phyloP scores from a whole-genome alignment of 2,888 invertebrate species.

The Folsomia manolachei region DNA sequence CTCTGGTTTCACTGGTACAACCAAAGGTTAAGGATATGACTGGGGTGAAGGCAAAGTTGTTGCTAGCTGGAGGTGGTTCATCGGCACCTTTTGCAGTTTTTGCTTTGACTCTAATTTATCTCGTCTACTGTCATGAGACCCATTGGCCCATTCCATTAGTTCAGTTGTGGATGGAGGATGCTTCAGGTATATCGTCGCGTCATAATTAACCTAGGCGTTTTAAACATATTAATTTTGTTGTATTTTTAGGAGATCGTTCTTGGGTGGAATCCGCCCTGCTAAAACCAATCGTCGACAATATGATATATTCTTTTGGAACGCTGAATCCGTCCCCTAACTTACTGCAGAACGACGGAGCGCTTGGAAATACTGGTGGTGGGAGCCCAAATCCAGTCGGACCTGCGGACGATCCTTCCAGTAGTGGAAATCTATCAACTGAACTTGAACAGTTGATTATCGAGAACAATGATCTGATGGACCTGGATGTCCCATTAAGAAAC shows the following conservation, averaged over 20 bases:
- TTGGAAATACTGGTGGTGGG: conserved; percentile 21
- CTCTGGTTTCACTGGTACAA: conserved; percentile 67
- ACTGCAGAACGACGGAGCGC: neutral
- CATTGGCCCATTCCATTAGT: conserved; percentile 37
- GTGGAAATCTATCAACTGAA: neutral
- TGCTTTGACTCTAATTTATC: conserved; percentile 31
- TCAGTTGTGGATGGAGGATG: conserved; percentile 84
- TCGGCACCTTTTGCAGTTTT: conserved; percentile 37
- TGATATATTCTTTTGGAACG: conserved; percentile 79
- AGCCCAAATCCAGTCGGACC: conserved; percentile 36
- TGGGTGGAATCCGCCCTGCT: conserved; percentile 94
- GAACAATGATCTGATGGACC: neutral
- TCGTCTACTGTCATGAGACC: conserved; percentile 22
- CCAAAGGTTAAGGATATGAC: conserved; percentile 33
- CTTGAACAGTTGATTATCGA: neutral
- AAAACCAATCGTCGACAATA: conserved; percentile 85
- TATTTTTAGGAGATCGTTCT: conserved; percentile 69
- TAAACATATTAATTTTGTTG: neutral
- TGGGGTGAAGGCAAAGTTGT: neutral
- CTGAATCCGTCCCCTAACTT: conserved; percentile 21
- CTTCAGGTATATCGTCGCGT: conserved; percentile 57
- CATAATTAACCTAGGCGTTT: neutral
- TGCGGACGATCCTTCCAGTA: conserved; percentile 21
- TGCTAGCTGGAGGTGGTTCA: neutral
- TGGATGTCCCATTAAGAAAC: conserved; percentile 6